Evolutionary conservation across 2,888 invertebrate genomes (phyloP).

Genomic region (Pseudococcus jackbeardsleyi): DNA sequence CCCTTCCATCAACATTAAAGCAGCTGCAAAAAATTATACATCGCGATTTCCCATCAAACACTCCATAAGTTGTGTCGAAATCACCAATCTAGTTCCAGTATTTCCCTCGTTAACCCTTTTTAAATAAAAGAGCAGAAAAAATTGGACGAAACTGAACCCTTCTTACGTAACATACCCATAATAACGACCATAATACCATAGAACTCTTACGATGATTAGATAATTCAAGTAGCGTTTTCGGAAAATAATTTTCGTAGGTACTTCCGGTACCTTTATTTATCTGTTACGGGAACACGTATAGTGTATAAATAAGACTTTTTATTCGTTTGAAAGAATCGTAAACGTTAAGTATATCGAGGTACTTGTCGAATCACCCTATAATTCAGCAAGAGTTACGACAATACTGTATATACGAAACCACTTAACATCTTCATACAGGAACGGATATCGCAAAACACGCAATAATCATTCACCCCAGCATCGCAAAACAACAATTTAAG

Average conservation of each 20-base stretch:
- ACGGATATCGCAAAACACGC: constrained; percentile 43
- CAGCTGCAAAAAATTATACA: too few species aligned
- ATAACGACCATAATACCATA: constrained; percentile 5
- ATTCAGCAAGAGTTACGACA: constrained; percentile 45
- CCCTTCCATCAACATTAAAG: too few species aligned
- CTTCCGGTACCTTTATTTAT: constrained; percentile 34
- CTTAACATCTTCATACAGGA: constrained; percentile 38
- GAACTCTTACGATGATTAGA: constrained; percentile 11
- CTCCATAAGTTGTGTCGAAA: not conserved
- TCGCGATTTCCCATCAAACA: too few species aligned
- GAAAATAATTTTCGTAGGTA: constrained; percentile 25
- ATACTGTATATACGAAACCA: constrained; percentile 13
- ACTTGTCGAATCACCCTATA: constrained; percentile 47
- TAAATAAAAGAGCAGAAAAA: not conserved
- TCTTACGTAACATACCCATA: constrained; percentile 8
- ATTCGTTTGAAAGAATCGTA: not conserved
- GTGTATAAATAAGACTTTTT: constrained; percentile 28
- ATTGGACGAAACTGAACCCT: not conserved
- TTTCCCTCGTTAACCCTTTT: not conserved
- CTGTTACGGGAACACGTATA: not conserved
- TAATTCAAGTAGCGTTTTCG: constrained; percentile 18
- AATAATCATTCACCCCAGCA: constrained; percentile 46
- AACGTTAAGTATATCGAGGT: constrained; percentile 15
- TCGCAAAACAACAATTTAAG: constrained; percentile 33
- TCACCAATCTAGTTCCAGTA: not conserved